Base-by-base conservation (phyloP, 2,797 vertebrate genomes). In the Bovichtus variegatus region DNA sequence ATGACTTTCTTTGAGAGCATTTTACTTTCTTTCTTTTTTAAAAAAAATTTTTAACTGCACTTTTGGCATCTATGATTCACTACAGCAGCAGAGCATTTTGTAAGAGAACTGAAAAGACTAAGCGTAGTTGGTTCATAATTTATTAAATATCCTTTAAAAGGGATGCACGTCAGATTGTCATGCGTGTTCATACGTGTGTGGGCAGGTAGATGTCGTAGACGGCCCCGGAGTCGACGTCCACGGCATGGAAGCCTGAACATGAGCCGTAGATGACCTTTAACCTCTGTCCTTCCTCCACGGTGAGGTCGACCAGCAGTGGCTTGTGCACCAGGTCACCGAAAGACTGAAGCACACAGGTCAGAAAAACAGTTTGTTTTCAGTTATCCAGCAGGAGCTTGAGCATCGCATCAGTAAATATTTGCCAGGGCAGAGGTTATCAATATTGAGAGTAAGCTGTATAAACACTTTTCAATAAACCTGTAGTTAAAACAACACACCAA, bases 251-350 rank as follows among this genome's bases (percentile, higher is more conserved):
- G 50, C 97, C 97, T 1, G 95, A 95, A n/a, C 85, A 94, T 1
- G 97, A 97, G 63, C 97, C 97, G 0, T 98, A 97, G 93, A 98
- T 97, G 80, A 98, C 97, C 91, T 98, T 97, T 86, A 98, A 93
- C 85, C 97, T 95, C 87, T 98, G 97, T 11, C 97, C 97, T 71
- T 98, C 97, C 89, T 98, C 97, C n/a, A 98, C 97, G 0, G 97
- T 98, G 67, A 98, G 92, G 93, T 98, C 97, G 0, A 98, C 97
- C 84, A 98, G 92, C 90, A 97, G 94, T 6, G 97, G 97, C 79
- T 96, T 96, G 89, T 98, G 97, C 25, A 96, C 96, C 77, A 98
- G 93, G 89, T 98, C 97, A 2, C 96, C 96, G 0, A 98, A 98
- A 21, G 97, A 97, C 97, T 97, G 78, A 4, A 13, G 6, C 67